Evolutionary conservation across 2,113 vertebrate species (phyloP), one percentile per base, ranked within the genome.

Genomic region (Natator depressus): DNA sequence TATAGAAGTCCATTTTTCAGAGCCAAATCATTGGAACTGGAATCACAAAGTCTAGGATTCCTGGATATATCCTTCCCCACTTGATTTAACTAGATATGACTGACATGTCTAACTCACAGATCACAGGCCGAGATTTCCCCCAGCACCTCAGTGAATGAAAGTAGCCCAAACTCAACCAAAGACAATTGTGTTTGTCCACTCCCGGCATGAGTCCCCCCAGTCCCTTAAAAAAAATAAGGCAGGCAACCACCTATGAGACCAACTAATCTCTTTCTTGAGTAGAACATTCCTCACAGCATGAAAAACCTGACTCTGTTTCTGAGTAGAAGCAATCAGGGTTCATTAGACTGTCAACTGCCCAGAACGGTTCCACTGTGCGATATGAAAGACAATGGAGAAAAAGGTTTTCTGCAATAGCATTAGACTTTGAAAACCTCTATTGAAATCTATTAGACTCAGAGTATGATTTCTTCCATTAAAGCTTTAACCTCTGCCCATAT

Each of bases 1-100:
- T 72, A 3, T 20, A 42, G 57, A 11, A 59, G 12, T 0, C 0
- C 0, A 83, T n/a, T 1, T 46, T 84, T 1, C 0, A 54, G 7
- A 83, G n/a, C 1, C 5, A 91, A 81, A 81, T 17, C 1, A 50
- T 51, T 57, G 2, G 35, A 38, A 54, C 53, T 54, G 54, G 27
- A 46, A 2, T 89, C 59, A 72, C 88, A 1, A 1, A 50, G 2
- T 51, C n/a, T 24, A 59, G 2, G 27, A 46, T 88, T 95, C 80
- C 14, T 35, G 16, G 62, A 14, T 19, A 65, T 65, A 65, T 17
- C 62, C n/a, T 59, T 75, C 55, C 6, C 6, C 24, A 65, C 11
- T 85, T 49, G 19, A 6, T n/a, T 94, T 87, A 84, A 4, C 35
- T 87, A 80, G 76, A 76, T 85, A 69, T 31, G 79, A 46, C 8